Evolutionary conservation across 2,888 invertebrate genomes (phyloP).

Genomic region (Malthinus seriepunctatus): DNA sequence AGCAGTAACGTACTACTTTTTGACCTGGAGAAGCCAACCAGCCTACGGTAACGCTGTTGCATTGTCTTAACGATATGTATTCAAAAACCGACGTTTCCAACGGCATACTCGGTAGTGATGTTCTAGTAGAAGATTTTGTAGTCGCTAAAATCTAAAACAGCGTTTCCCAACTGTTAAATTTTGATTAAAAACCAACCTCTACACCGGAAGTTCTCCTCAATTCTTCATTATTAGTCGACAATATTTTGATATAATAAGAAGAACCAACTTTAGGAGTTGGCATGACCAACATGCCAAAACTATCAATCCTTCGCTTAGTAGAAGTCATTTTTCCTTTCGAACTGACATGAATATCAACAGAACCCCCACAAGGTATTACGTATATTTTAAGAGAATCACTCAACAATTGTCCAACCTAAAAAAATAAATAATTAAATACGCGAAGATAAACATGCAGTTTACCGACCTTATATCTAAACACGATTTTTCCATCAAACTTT

Average conservation of each 20-base stretch:
- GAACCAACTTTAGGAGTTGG: constrained; percentile 52
- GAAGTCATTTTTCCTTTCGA: constrained; percentile 51
- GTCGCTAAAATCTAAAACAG: constrained; percentile 56
- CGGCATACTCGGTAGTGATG: constrained; percentile 61
- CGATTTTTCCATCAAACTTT: constrained; percentile 58
- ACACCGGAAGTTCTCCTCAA: constrained; percentile 57
- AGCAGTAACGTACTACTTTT: constrained; percentile 50
- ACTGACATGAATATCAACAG: constrained; percentile 56
- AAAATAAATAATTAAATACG: neutral
- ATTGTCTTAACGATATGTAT: constrained; percentile 55
- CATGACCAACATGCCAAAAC: constrained; percentile 55
- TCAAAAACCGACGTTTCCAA: constrained; percentile 57
- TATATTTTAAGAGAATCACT: constrained; percentile 50
- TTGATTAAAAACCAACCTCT: constrained; percentile 57
- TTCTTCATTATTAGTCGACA: constrained; percentile 58
- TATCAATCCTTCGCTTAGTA: constrained; percentile 51
- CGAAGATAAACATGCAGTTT: neutral
- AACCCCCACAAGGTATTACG: constrained; percentile 61
- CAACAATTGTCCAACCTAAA: constrained; percentile 41
- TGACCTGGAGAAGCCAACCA: constrained; percentile 61
- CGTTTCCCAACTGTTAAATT: neutral
- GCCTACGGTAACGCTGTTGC: constrained; percentile 60
- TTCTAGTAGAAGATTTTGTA: constrained; percentile 48
- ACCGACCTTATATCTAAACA: constrained; percentile 61
- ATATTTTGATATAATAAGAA: constrained; percentile 58